These are phyloP conservation scores for Thunnus maccoyii DNA, from an alignment of 2,113 vertebrate genomes.

Conservation along the genomic window DNA sequence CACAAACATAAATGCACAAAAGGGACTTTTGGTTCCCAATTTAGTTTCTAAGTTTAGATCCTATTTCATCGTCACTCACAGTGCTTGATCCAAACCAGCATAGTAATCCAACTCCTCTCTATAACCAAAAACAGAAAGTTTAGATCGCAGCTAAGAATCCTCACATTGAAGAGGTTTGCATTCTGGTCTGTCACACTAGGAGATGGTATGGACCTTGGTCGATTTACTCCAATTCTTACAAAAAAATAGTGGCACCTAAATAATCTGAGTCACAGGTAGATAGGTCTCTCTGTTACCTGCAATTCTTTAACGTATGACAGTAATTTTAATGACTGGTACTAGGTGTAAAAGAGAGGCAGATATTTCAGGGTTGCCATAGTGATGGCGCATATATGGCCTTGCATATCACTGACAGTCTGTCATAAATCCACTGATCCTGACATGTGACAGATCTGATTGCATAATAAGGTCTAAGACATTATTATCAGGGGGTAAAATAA, in stretches of 20 bases:
- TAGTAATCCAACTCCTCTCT: no score
- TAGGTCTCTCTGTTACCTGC: not conserved
- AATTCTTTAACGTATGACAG: not conserved
- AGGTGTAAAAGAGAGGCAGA: not conserved
- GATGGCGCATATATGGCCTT: not conserved
- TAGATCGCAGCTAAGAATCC: not conserved
- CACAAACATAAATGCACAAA: no score
- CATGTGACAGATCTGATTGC: not conserved
- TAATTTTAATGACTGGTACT: not conserved
- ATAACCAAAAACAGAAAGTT: not conserved
- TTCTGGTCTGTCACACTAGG: no score
- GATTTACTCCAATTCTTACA: not conserved
- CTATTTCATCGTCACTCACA: no score
- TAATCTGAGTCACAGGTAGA: not conserved
- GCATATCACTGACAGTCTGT: not conserved
- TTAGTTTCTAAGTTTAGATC: no score
- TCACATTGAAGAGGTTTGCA: not conserved
- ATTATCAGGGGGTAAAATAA: slow-evolving; percentile 14
- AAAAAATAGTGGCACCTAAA: not conserved
- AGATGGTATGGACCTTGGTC: not conserved
- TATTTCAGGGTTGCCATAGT: slow-evolving; percentile 17
- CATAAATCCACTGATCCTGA: not conserved
- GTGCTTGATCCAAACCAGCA: no score
- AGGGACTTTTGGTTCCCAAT: not conserved
- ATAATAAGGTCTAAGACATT: slow-evolving; percentile 4